A percentile compares a stretch with the other conserved stretches of the same genome.
Conservation (phyloP, 30 jellyfish, hydroid and myxozoan genomes). For the Sanderia malayensis region DNA sequence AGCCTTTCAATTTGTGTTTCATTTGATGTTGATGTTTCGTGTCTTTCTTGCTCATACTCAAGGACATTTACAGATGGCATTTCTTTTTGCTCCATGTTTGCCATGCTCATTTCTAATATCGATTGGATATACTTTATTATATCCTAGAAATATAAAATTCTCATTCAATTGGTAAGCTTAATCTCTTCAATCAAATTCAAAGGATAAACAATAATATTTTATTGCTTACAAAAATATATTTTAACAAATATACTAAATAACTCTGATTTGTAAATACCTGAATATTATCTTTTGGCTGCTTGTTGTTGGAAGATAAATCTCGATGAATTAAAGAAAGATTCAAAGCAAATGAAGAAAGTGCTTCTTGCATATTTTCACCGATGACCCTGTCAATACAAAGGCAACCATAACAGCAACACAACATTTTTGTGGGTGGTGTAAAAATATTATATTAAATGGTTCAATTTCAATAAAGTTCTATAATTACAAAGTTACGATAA, state of each 20-base stretch:
- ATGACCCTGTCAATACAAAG: conserved; percentile 49
- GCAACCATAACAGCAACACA: no score
- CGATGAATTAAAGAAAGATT: conserved; percentile 77
- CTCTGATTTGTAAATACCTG: no score
- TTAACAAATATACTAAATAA: no score
- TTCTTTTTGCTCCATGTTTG: conserved; percentile 29
- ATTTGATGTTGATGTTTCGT: neutral
- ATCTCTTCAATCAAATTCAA: no score
- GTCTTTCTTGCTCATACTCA: neutral
- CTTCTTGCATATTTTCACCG: conserved; percentile 76
- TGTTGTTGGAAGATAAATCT: conserved; percentile 59
- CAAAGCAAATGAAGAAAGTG: conserved; percentile 64
- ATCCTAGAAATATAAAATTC: conserved; percentile 26
- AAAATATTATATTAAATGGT: no score
- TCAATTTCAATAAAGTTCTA: no score
- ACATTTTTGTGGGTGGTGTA: no score
- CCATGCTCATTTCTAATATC: conserved; percentile 48
- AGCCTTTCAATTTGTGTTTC: neutral
- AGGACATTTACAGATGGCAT: neutral
- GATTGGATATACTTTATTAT: conserved; percentile 23
- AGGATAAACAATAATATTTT: no score
- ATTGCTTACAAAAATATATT: no score
- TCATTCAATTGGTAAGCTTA: no score
- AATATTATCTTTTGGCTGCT: conserved; percentile 61
- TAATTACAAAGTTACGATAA: no score